A percentile compares a stretch with the other conserved stretches of the same genome.
These are phyloP conservation scores for Anguilla rostrata DNA, from an alignment of 2,113 vertebrate genomes.

Conservation along the genomic window DNA sequence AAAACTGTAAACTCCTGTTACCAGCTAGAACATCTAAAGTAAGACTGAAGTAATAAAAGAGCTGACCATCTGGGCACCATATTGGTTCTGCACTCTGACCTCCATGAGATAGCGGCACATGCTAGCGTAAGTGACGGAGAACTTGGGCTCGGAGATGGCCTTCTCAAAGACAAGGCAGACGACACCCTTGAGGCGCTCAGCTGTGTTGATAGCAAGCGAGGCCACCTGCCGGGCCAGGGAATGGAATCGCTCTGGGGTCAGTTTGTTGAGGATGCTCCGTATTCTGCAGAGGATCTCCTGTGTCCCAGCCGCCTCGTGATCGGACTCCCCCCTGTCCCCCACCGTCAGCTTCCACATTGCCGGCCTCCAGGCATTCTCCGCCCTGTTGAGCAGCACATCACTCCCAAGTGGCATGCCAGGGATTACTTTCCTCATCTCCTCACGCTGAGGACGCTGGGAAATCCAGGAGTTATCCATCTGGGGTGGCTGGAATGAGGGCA, in stretches of 20 bases:
- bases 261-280: conserved; percentile 94
- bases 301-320: conserved; percentile 78
- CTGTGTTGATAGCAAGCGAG: conserved; percentile 90
- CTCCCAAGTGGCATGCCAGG: conserved; percentile 82
- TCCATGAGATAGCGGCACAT: conserved; percentile 98
- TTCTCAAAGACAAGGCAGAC: conserved; percentile 98
- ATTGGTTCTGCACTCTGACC: conserved; percentile 69
- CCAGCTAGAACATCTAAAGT: no score
- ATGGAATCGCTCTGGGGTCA: conserved; percentile 98
- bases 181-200: conserved; percentile 94
- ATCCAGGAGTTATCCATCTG: conserved; percentile 81
- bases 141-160: conserved; percentile 97
- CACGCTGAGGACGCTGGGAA: conserved; percentile 85
- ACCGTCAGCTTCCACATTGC: conserved; percentile 72
- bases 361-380: conserved; percentile 94
- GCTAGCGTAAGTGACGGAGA: conserved; percentile 98
- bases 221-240: conserved; percentile 96
- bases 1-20: no score
- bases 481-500: conserved; percentile 67
- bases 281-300: conserved; percentile 89
- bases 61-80: no score
- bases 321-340: conserved; percentile 60
- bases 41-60: no score
- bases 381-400: conserved; percentile 91
- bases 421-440: conserved; percentile 91